phyloP scores from a whole-genome alignment of 2,797 vertebrate genomes.

The Bryconaethiops microstoma region DNA sequence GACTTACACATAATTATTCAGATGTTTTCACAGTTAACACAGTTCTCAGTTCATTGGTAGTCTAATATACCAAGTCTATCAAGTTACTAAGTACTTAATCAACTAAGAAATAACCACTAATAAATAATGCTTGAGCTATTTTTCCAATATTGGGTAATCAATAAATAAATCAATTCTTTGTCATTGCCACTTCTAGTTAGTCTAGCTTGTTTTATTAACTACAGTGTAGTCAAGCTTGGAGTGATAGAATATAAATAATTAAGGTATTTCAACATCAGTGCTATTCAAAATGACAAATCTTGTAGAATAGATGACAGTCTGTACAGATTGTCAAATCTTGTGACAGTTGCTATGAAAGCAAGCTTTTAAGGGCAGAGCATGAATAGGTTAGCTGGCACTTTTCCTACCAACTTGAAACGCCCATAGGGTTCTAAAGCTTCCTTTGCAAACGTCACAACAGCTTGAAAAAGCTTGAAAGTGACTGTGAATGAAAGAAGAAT shows the following conservation, averaged over 20 bases:
- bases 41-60: no score
- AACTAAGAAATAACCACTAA: no score
- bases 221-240: no score
- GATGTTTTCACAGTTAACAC: no score
- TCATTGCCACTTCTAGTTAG: no score
- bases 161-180: no score
- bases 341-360: not conserved
- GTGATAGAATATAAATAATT: not conserved
- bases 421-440: not conserved
- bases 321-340: not conserved
- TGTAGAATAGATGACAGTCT: not conserved
- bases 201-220: no score
- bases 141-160: no score
- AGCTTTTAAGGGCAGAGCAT: not conserved
- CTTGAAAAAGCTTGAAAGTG: not conserved
- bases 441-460: not conserved
- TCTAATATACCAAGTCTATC: no score
- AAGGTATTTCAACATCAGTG: not conserved
- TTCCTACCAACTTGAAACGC: not conserved
- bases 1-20: no score
- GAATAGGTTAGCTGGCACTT: not conserved
- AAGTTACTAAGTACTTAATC: no score
- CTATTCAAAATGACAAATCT: not conserved
- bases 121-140: no score
- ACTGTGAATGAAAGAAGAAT: constrained; percentile 6